Evolutionary conservation across 2,797 vertebrate genomes (phyloP), one percentile per base, ranked within the genome.

Genomic region (Leuciscus waleckii): DNA sequence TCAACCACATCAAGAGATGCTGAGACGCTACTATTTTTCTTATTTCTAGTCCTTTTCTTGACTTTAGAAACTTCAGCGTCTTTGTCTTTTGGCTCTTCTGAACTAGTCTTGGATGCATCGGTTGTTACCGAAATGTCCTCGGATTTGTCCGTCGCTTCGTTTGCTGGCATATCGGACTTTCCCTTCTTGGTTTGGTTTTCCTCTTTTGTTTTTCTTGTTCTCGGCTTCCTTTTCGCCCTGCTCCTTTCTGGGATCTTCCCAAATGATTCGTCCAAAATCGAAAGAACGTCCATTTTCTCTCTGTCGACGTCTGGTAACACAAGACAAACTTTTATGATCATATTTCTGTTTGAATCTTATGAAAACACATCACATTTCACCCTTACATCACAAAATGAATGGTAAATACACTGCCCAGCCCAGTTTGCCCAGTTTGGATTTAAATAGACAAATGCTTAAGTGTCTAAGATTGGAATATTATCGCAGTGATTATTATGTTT

Each of bases 221-320:
- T 58, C 16, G 81, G 84, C 43, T 63, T 65, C 49, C 56, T n/a
- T 0, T 9, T 79, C 3, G 7, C 29, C 0, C 41, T 78, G 8
- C 14, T 43, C 16, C 67, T 85, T 86, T 82, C 69, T 79, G 86
- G 87, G 29, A 87, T 86, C 85, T 88, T 91, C 2, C n/a, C 84
- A 6, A 84, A 54, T 1, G 87, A 81, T 0, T 77, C 0, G 21
- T 86, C 81, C 0, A 89, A 65, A 67, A 87, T 87, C 56, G 91
- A 87, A 56, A 95, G 89, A 84, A 77, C 87, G 39, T 95, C 93
- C 89, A 95, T 94, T 90, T 94, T 95, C 84, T 75, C 89, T 4
- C 93, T 13, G 87, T 95, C 94, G 1, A 79, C 87, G 37, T 94
- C 95, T 90, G 63, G 13, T 39, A 84, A 78, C 10, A 49, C 61